Base-by-base conservation (phyloP, 2,888 invertebrate species). In the Synergus laeviventris region DNA sequence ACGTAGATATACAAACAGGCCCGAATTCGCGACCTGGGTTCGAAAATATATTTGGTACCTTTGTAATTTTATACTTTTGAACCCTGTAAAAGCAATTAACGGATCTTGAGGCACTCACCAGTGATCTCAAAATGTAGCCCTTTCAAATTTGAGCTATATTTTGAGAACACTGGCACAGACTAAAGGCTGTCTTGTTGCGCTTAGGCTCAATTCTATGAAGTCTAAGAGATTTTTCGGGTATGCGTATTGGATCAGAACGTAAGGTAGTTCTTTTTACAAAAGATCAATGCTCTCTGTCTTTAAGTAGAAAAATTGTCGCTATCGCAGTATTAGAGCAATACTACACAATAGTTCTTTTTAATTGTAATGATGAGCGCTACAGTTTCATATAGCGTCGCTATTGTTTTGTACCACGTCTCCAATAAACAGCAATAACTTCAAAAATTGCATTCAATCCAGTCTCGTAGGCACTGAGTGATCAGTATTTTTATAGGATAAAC, bases 231-330 rank as follows among this genome's bases (percentile, higher is more conserved):
- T 83, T 84, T 81, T 85, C 84, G 85, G 84, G 85, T 84, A 89
- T 88, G 88, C 86, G 87, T 87, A 88, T 89, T 87, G 89, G 87
- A 87, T 87, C 79, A 81, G 79, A 84, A 79, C 80, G 81, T 81
- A 82, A 82, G 76, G 74, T 81, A 80, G 79, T 76, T 81, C 74
- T 76, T 81, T 78, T 82, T 80, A 78, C 76, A 76, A 74, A 42
- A 76, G 74, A 74, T 73, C 73, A 62, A 76, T 62, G 73, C 54
- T 73, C 73, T 76, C 70, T 75, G 16, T 59, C 18, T 62, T 62
- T 36, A 61, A 59, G 12, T 54, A 54, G 18, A 54, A 59, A 24
- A 24, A 59, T 59, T 59, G 24, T 59, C 14, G 59, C 59, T 24
- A 59, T 59, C 59, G 59, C 24, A 59, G 59, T 59, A 24, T 59